Base-by-base conservation (phyloP, 1,140 invertebrate genomes). In the Glomeris maerens region DNA sequence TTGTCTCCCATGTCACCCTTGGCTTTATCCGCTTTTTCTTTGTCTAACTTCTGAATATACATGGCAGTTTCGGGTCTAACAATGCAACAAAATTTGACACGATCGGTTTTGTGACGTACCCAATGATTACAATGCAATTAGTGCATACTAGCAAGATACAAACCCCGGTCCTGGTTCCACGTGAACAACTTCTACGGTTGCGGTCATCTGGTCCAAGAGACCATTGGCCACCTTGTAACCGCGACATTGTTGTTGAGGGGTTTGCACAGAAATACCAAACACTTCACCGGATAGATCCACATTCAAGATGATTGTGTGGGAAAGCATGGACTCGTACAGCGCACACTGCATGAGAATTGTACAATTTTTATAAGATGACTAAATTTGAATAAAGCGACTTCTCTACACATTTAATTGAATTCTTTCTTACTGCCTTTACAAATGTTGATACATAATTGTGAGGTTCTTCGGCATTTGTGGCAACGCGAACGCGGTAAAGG, bases 1-100 rank as follows among this genome's bases (percentile, higher is more conserved):
- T 92, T 94, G 64, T 96, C 91, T 66, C 84, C 84, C 45, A 80
- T 74, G 59, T 92, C 87, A 26, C 88, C 90, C 56, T 84, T 81
- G 63, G 90, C 83, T 58, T 87, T 80, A 5, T 89, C 87, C 66
- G 86, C 82, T 58, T 81, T 78, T 68, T 96, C 91, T 51, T 81
- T 68, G 66, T 94, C 90, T 28, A 93, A 60, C 64, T 92, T 92
- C 60, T 92, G 83, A 58, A 95, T 86, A 59, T 90, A 95, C 14
- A 80, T 80, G 29, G 85, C 81, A 5, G 90, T 94, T 59, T 96
- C 91, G 45, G 92, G 91, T 23, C 83, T 87, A 64, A 53, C 47
- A 52, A 57, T n/a, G 13, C 48, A 51, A 21, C 17, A 55, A 26
- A 38, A 41, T 20, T n/a, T 41, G 26, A 44, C 10, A 27, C 17